phyloP scores from a whole-genome alignment of 2,888 invertebrate species.

The Ormyrus rosae region DNA sequence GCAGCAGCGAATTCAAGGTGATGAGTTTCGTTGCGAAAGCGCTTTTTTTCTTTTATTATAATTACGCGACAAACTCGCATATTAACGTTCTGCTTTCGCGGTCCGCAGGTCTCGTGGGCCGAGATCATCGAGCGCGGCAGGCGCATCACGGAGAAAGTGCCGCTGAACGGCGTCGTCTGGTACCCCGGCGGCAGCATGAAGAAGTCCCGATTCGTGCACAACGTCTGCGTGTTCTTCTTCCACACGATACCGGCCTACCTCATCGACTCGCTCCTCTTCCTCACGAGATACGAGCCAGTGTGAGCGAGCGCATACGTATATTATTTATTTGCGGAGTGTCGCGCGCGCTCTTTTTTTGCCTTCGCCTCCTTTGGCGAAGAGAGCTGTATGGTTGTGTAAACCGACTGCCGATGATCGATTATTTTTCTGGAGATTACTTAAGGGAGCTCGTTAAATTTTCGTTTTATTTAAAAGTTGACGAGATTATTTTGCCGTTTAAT shows the following conservation, averaged over 20 bases:
- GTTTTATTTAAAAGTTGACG: too few species aligned
- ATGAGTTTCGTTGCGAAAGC: background rate
- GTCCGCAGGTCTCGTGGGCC: constrained; percentile 84
- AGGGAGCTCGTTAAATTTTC: too few species aligned
- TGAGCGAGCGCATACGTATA: constrained; percentile 75
- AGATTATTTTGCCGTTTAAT: too few species aligned
- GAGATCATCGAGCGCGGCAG: constrained; percentile 90
- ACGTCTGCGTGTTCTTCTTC: constrained; percentile 89
- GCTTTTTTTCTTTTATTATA: background rate
- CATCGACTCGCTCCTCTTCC: constrained; percentile 85
- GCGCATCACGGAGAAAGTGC: constrained; percentile 86
- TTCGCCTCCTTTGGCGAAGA: too few species aligned
- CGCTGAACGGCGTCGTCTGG: constrained; percentile 92
- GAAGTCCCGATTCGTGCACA: constrained; percentile 85
- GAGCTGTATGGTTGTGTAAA: too few species aligned
- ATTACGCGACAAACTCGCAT: background rate
- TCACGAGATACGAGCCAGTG: constrained; percentile 93
- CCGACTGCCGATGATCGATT: too few species aligned
- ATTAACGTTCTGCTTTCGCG: background rate
- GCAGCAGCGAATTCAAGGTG: constrained; percentile 87
- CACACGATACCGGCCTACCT: constrained; percentile 94
- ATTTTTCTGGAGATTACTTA: too few species aligned
- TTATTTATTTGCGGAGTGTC: too few species aligned
- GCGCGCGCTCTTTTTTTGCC: too few species aligned
- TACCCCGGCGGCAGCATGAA: constrained; percentile 94